Evolutionary conservation across 2,113 vertebrate species (phyloP).

Genomic region (Phrynosoma platyrhinos): DNA sequence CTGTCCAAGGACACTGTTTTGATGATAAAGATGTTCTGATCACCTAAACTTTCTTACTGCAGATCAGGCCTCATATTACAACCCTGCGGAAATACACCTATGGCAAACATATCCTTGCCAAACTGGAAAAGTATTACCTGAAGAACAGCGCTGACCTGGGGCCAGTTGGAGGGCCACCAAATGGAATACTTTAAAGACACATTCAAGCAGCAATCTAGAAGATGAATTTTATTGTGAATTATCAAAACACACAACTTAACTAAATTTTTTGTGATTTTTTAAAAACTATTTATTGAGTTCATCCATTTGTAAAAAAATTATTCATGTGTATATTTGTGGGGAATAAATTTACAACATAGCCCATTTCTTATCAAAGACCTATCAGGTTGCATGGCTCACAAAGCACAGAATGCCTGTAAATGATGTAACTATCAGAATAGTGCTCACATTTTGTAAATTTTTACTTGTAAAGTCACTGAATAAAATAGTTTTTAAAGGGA

Average conservation of each 20-base stretch:
- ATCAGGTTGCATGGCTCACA: constrained; percentile 87
- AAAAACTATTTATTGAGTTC: constrained; percentile 85
- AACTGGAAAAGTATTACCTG: constrained; percentile 99
- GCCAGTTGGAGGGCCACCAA: constrained; percentile 93
- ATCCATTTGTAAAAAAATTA: constrained; percentile 88
- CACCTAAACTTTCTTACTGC: constrained; percentile 19
- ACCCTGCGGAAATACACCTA: constrained; percentile 98
- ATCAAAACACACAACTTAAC: constrained; percentile 90
- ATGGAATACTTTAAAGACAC: constrained; percentile 89
- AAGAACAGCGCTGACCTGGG: constrained; percentile 96
- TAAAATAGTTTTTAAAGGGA: constrained; percentile 93
- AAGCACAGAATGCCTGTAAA: constrained; percentile 94
- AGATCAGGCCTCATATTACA: constrained; percentile 98
- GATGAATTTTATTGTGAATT: constrained; percentile 79
- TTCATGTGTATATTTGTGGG: constrained; percentile 86
- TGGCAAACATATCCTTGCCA: constrained; percentile 98
- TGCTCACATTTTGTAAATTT: constrained; percentile 99
- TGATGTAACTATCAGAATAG: constrained; percentile 95
- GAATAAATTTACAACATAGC: constrained; percentile 79
- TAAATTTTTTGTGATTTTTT: constrained; percentile 80
- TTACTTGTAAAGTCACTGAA: constrained; percentile 99
- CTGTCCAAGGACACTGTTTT: background rate
- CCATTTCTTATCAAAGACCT: constrained; percentile 79
- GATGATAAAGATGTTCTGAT: background rate
- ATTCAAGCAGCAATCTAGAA: constrained; percentile 52